Evolutionary conservation across 2,888 invertebrate genomes (phyloP).

Genomic region (Scelioninae gen. 2): DNA sequence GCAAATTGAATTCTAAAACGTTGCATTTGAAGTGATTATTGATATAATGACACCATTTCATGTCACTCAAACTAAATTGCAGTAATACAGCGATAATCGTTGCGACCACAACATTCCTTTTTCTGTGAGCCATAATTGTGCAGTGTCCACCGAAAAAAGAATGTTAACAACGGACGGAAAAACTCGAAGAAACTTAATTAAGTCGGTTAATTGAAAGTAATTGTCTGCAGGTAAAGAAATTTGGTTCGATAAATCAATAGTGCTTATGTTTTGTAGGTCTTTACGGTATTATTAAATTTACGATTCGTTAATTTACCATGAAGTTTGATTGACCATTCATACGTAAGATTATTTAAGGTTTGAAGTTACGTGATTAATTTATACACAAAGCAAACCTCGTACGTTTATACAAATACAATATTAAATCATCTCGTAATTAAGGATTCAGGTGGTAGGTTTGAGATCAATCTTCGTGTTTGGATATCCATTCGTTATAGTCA

Average conservation of each 20-base stretch:
- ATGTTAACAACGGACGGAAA: conserved; percentile 2
- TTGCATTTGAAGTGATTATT: conserved; percentile 15
- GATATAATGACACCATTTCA: conserved; percentile 30
- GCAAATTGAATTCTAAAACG: conserved; percentile 26
- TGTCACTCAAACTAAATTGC: conserved; percentile 34
- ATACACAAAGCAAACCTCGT: too few relatives aligned
- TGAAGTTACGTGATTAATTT: too few relatives aligned
- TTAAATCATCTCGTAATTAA: too few relatives aligned
- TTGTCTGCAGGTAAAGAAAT: background rate
- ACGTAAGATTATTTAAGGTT: too few relatives aligned
- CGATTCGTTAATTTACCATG: too few relatives aligned
- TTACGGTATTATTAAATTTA: too few relatives aligned
- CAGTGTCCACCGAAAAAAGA: conserved; percentile 13
- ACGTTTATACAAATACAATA: too few relatives aligned
- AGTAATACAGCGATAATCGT: conserved; percentile 8
- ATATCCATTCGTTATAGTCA: too few relatives aligned
- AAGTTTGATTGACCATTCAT: too few relatives aligned
- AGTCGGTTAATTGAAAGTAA: conserved; percentile 1
- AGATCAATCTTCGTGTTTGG: too few relatives aligned
- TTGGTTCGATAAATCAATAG: background rate
- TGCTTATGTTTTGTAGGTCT: too few relatives aligned
- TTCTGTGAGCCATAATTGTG: conserved; percentile 17
- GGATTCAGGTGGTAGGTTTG: too few relatives aligned
- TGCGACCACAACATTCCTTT: conserved; percentile 10
- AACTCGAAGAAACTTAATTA: conserved; percentile 3